Evolutionary conservation across 2,888 invertebrate species (phyloP).

Genomic region (Patella caerulea): DNA sequence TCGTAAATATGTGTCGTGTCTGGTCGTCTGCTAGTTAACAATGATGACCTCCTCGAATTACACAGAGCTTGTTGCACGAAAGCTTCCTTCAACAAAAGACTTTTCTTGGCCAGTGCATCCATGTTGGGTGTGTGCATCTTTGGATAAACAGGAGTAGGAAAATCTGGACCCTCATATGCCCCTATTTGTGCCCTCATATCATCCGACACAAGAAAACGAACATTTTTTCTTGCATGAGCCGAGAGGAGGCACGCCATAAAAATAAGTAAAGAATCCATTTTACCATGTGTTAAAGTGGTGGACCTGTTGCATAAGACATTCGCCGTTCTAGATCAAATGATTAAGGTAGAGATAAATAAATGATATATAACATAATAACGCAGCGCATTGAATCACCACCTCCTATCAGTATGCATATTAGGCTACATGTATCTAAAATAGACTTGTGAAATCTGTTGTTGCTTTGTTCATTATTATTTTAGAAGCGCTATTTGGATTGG

Average conservation of each 20-base stretch:
- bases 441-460: no score
- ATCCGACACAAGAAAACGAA: constrained; percentile 38
- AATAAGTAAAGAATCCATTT: no score
- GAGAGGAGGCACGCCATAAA: no score
- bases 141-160: constrained; percentile 34
- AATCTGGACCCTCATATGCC: constrained; percentile 33
- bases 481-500: no score
- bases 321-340: not conserved
- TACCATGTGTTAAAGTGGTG: no score
- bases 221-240: constrained; percentile 29
- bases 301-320: no score
- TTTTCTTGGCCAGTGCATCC: constrained; percentile 29
- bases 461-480: no score
- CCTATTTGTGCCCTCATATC: constrained; percentile 38
- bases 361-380: no score
- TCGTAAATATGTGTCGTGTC: constrained; percentile 11
- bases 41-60: constrained; percentile 6
- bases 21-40: constrained; percentile 40
- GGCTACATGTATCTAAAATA: no score
- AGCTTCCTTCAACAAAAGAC: constrained; percentile 30
- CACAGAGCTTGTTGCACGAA: constrained; percentile 15
- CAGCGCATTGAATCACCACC: no score
- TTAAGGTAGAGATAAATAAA: no score
- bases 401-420: no score
- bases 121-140: constrained; percentile 36